Base-by-base conservation (phyloP, 2,888 invertebrate species). In the Xylota segnis region DNA sequence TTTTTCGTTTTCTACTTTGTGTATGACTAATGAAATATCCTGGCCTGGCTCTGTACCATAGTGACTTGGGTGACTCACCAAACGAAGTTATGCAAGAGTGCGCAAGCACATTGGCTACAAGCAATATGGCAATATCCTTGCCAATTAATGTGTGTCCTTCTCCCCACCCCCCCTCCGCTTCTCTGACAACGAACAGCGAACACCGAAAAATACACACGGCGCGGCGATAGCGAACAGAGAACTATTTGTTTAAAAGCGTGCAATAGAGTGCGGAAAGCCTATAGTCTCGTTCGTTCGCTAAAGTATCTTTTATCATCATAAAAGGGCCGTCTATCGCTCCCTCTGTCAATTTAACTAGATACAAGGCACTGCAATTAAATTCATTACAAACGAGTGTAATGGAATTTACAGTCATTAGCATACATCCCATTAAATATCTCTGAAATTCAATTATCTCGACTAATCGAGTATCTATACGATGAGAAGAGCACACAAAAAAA, bases 31-130 rank as follows among this genome's bases (percentile, higher is more conserved):
- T 86, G 72, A 77, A 86, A 86, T 82, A 86, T 77, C 82, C 82
- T 82, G 59, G 76, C 86, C 65, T 66, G 72, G 82, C 82, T 76
- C 32, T 37, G 58, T 59, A 59, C 18, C 14, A 45, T 63, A 54
- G 65, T 75, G 75, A 75, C 75, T 63, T 75, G 75, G 75, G 75
- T 86, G 84, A 86, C 81, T 86, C 86, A 86, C 86, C 86, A 72
- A 86, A 83, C 66, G 76, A 77, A 82, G 86, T 86, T 86, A 86
- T 86, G 86, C 86, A 86, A 86, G 86, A 86, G 86, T 86, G 86
- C 86, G 86, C 86, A 86, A 86, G 86, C 86, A 86, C 86, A 86
- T 86, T 86, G 76, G 76, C 77, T 86, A 66, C 65, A 61, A 82
- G 82, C 86, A 77, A 72, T 79, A 79, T 72, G 79, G 79, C 65